Evolutionary conservation across 2,113 vertebrate genomes (phyloP), one percentile per base, ranked within the genome.

Genomic region (Plecotus auritus): DNA sequence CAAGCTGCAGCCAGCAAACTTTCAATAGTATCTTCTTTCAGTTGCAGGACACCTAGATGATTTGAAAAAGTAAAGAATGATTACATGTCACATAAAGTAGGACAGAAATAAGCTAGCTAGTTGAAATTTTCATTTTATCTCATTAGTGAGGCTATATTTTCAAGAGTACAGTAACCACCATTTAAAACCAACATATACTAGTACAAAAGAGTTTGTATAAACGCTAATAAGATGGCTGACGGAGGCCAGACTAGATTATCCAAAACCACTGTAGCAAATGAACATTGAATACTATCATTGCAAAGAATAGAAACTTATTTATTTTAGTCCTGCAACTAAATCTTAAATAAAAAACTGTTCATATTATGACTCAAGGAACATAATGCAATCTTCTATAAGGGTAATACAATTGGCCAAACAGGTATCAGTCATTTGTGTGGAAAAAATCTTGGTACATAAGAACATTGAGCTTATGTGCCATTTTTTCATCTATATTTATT

Each of bases 21-120:
- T 98, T 99, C 99, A 90, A 99, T 99, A 8, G 99, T 99, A 96
- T 99, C 99, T 97, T 99, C 99, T 97, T 99, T 99, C 85, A 99
- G 96, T 96, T 99, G 99, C 35, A 99, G 98, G 97, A 99, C 98
- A 96, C 99, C 99, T 99, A 98, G 54, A 92, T 47, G 20, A 13
- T 95, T 93, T 85, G n/a, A 82, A 92, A 95, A 90, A 56, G 70
- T 84, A 84, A 47, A 93, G 3, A 76, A 82, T 88, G 13, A 85
- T 47, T 90, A 56, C 35, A 77, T 30, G 35, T 85, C 4, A 32
- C 18, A 37, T 92, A 85, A 88, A 72, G 2, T 77, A 77, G 88
- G 20, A 74, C 54, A 82, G 1, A 78, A 3, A 35, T 76, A 81
- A 22, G 6, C 3, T 77, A 35, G 1, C 30, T 90, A 77, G n/a